Evolutionary conservation across 2,888 invertebrate genomes (phyloP), one percentile per base, ranked within the genome.

Genomic region (Netelia melanura): DNA sequence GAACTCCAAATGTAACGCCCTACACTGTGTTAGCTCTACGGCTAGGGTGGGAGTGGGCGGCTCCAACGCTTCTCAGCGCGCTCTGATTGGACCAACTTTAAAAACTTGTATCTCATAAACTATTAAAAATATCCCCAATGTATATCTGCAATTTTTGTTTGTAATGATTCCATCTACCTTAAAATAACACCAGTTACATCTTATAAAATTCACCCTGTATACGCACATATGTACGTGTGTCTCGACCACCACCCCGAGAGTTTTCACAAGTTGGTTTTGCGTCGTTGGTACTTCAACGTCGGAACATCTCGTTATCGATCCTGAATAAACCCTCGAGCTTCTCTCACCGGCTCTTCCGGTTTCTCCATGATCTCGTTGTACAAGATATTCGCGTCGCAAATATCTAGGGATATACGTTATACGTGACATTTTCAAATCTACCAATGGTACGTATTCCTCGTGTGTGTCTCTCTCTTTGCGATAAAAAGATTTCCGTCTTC

Each of bases 241-340:
- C 30, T 30, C 30, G 6, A 30, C 30, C 21, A 10, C 43, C 2
- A 62, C 64, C 52, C 17, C n/a, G 25, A 64, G 25, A 64, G 14
- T 75, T 75, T 75, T 75, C 75, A 75, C 75, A 65, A 54, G 62
- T 67, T 67, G 14, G 17, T 76, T 54, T 43, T 65, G 23, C 11
- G 21, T 64, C 30, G 64, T 52, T 25, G 30, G 52, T 6, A 17
- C 21, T 25, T 43, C 21, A 52, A 21, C 21, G 38, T 43, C 52
- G 21, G 54, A 65, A 65, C 65, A 21, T 76, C 30, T 30, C n/a
- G 3, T 76, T 67, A 67, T 76, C 76, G 65, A 75, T 75, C 65
- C 54, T 65, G 17, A 65, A 54, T 23, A 52, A 23, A 38, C 44
- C 23, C 48, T 74, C 25, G 25, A 48, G 25, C 23, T 72, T 44